Evolutionary conservation across 1,140 invertebrate species (phyloP).

Genomic region (Drosophila pandora): DNA sequence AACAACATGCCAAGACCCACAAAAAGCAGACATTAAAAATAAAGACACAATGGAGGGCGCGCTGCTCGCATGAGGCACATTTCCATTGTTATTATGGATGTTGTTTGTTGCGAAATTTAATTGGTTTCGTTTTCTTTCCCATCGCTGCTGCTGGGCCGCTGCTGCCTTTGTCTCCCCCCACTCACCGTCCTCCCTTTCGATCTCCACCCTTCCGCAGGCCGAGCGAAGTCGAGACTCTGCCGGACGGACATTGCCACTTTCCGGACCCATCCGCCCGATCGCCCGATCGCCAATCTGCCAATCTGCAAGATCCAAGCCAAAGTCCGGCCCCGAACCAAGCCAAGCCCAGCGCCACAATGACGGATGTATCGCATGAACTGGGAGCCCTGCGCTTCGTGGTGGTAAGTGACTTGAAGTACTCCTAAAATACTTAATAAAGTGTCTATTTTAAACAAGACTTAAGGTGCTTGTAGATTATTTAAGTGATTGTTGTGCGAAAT

Average conservation of each 20-base stretch:
- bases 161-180: conserved; percentile 23
- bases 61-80: conserved; percentile 25
- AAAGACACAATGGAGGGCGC: conserved; percentile 13
- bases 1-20: conserved; percentile 27
- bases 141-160: background rate
- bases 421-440: background rate
- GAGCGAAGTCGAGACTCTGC: conserved; percentile 9
- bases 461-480: too few relatives aligned
- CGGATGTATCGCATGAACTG: conserved; percentile 80
- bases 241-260: conserved; percentile 8
- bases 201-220: conserved; percentile 10
- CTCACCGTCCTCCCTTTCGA: conserved; percentile 9
- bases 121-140: conserved; percentile 40
- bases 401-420: conserved; percentile 57
- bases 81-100: conserved; percentile 41
- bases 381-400: conserved; percentile 79
- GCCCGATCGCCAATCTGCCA: conserved; percentile 15
- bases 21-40: conserved; percentile 5
- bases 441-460: too few relatives aligned
- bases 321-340: conserved; percentile 15
- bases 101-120: conserved; percentile 50
- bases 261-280: conserved; percentile 26
- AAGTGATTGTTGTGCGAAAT: too few relatives aligned
- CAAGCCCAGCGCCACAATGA: conserved; percentile 49
- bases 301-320: conserved; percentile 52